These are phyloP conservation scores for Morpho helenor DNA, from an alignment of 2,888 invertebrate genomes.

Conservation along the genomic window DNA sequence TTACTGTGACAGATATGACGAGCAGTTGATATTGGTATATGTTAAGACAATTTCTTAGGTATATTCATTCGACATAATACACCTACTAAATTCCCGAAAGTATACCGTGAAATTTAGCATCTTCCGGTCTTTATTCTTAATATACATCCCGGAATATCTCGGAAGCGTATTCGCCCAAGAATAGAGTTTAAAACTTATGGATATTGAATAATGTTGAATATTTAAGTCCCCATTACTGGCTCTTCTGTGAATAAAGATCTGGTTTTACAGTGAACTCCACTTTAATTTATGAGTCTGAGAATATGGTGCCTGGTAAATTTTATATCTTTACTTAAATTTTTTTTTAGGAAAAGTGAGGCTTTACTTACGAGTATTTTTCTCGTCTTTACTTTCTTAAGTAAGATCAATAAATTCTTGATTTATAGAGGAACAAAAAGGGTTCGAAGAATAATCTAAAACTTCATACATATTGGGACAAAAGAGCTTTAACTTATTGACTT, in stretches of 20 bases:
- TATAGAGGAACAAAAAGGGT: too few species aligned
- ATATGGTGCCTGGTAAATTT: constrained; percentile 7
- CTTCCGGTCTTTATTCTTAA: constrained; percentile 5
- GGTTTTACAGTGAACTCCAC: constrained; percentile 18
- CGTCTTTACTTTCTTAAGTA: too few species aligned
- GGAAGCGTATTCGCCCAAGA: constrained; percentile 24
- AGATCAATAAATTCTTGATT: too few species aligned
- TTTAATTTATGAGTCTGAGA: constrained; percentile 14
- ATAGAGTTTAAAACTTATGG: constrained; percentile 27
- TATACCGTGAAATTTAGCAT: too few species aligned
- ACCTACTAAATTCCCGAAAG: too few species aligned
- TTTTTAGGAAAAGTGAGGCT: background rate
- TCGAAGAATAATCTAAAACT: too few species aligned
- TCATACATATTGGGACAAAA: too few species aligned
- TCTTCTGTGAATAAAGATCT: constrained; percentile 20
- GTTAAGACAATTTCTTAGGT: too few species aligned
- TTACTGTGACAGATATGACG: too few species aligned
- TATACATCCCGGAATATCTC: constrained; percentile 20
- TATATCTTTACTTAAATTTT: background rate
- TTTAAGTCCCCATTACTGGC: constrained; percentile 23
- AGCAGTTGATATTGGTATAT: too few species aligned
- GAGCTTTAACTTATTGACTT: too few species aligned
- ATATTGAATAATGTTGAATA: constrained; percentile 28
- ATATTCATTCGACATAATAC: too few species aligned
- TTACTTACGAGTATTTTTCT: background rate